Evolutionary conservation across 2,797 vertebrate species (phyloP).

Genomic region (Jordanella pulchra): DNA sequence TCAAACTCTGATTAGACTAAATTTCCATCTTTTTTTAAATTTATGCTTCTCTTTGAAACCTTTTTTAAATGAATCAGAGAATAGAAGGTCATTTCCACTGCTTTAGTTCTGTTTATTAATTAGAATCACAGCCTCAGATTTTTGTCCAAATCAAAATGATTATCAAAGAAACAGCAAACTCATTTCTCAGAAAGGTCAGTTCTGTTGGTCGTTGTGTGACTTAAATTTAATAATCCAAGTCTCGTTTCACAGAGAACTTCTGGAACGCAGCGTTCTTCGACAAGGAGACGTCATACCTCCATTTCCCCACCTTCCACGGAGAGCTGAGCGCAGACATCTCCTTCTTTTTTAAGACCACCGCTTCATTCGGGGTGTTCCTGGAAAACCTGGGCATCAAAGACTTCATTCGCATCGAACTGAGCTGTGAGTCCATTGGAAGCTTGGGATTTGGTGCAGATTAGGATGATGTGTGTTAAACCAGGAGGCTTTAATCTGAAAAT

Average conservation of each 20-base stretch:
- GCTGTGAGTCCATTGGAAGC: slow-evolving; percentile 80
- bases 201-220: background rate
- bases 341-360: slow-evolving; percentile 91
- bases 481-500: slow-evolving; percentile 44
- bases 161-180: background rate
- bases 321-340: slow-evolving; percentile 90
- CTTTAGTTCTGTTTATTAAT: slow-evolving; percentile 1
- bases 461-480: slow-evolving; percentile 33
- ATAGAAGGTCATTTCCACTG: background rate
- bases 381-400: slow-evolving; percentile 91
- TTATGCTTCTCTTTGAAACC: slow-evolving; percentile 23
- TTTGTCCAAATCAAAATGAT: background rate
- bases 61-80: slow-evolving; percentile 25
- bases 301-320: slow-evolving; percentile 88
- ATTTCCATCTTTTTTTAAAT: slow-evolving; percentile 4
- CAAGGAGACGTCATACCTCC: slow-evolving; percentile 88
- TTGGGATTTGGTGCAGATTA: slow-evolving; percentile 41
- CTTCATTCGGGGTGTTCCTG: slow-evolving; percentile 86
- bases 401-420: slow-evolving; percentile 89
- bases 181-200: background rate
- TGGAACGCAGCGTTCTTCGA: slow-evolving; percentile 94
- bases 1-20: slow-evolving; percentile 2
- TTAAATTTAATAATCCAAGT: background rate
- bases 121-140: slow-evolving; percentile 12
- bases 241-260: slow-evolving; percentile 76